A percentile compares a stretch with the other conserved stretches of the same genome.
phyloP scores from a whole-genome alignment of 2,888 invertebrate genomes.

The Palloptera scutellata region DNA sequence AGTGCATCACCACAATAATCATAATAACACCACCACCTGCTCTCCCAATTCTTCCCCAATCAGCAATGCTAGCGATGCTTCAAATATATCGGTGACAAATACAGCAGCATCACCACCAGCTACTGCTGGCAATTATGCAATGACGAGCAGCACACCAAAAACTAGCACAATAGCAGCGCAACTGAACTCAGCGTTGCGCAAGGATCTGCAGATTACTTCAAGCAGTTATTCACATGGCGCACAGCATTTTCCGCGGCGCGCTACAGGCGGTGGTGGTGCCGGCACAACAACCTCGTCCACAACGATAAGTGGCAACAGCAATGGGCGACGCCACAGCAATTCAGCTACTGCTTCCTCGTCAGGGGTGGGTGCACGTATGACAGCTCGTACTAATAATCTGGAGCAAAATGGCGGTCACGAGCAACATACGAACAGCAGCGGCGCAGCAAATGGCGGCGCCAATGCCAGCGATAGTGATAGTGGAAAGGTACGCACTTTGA shows the following conservation, averaged over 20 bases:
- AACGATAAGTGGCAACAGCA: conserved; percentile 33
- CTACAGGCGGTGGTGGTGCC: conserved; percentile 27
- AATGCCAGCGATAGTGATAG: conserved; percentile 57
- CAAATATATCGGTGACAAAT: conserved; percentile 26
- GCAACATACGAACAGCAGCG: conserved; percentile 21
- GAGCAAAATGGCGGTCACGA: conserved; percentile 36
- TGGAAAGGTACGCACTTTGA: conserved; percentile 65
- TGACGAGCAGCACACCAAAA: conserved; percentile 45
- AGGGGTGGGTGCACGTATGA: conserved; percentile 41
- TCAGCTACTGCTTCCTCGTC: conserved; percentile 41
- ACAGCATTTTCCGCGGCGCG: conserved; percentile 37
- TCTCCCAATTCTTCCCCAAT: conserved; percentile 17
- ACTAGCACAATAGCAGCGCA: conserved; percentile 51
- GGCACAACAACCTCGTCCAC: conserved; percentile 17
- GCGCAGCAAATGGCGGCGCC: conserved; percentile 36
- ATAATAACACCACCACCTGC: conserved; percentile 22
- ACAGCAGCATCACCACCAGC: conserved; percentile 23
- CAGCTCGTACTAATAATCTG: conserved; percentile 32
- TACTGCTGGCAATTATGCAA: conserved; percentile 33
- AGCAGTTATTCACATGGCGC: conserved; percentile 41
- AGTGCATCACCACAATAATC: conserved; percentile 56
- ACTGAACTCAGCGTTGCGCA: conserved; percentile 54
- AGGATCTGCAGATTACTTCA: conserved; percentile 54
- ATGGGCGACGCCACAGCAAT: conserved; percentile 54
- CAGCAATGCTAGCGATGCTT: conserved; percentile 31